phyloP scores from a whole-genome alignment of 2,888 invertebrate species.

The Tholera decimalis region DNA sequence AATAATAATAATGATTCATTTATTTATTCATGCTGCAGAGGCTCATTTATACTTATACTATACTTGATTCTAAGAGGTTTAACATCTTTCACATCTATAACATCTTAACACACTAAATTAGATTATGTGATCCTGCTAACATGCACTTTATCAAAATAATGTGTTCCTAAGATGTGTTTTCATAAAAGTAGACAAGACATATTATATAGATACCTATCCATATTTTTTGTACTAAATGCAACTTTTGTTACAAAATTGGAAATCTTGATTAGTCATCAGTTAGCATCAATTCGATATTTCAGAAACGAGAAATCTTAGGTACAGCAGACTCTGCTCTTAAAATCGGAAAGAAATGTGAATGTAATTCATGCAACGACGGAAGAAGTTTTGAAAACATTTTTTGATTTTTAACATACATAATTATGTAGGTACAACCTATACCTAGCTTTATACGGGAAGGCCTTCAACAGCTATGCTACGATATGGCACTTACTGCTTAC shows the following conservation, averaged over 20 bases:
- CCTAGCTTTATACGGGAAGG: too few relatives aligned
- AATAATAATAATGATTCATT: not conserved
- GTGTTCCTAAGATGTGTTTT: not conserved
- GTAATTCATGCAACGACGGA: not conserved
- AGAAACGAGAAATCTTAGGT: slow-evolving; percentile 9
- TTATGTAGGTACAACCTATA: too few relatives aligned
- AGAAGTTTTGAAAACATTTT: not conserved
- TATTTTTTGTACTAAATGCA: not conserved
- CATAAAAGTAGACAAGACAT: not conserved
- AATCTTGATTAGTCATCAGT: slow-evolving; percentile 43
- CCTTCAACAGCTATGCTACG: too few relatives aligned
- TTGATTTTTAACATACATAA: not conserved
- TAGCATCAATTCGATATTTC: slow-evolving; percentile 37
- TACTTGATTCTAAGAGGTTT: too few relatives aligned
- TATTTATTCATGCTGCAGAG: too few relatives aligned
- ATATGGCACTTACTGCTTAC: not conserved
- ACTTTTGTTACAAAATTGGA: slow-evolving; percentile 31
- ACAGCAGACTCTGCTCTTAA: slow-evolving; percentile 15
- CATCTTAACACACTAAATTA: too few relatives aligned
- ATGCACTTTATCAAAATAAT: not conserved
- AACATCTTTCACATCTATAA: too few relatives aligned
- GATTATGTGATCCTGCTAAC: not conserved
- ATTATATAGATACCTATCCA: slow-evolving; percentile 4
- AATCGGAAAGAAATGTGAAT: not conserved
- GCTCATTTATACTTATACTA: too few relatives aligned